phyloP scores from a whole-genome alignment of 2,888 invertebrate species.

The Drosophila nr. fundita region DNA sequence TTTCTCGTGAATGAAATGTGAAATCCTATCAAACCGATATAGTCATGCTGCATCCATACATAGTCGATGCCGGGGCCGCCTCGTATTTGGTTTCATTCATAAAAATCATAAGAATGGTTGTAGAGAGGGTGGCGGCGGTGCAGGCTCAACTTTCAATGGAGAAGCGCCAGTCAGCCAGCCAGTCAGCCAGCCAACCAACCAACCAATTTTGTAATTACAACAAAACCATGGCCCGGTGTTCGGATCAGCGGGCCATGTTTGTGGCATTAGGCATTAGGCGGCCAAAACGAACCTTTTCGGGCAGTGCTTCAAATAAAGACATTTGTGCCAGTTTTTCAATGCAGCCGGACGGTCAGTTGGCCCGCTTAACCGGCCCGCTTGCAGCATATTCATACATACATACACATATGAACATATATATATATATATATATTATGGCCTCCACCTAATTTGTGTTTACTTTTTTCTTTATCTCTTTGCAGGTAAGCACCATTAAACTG shows the following conservation, averaged over 20 bases:
- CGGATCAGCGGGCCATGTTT: conserved; percentile 43
- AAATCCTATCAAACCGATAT: conserved; percentile 60
- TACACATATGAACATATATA: conserved; percentile 5
- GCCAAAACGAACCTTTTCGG: conserved; percentile 51
- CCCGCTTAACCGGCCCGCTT: conserved; percentile 21
- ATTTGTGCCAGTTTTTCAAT: conserved; percentile 72
- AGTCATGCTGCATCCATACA: conserved; percentile 65
- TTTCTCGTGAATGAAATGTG: conserved; percentile 77
- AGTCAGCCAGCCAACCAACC: not conserved
- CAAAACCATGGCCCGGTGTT: conserved; percentile 32
- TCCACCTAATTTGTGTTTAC: conserved; percentile 51
- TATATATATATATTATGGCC: conserved; percentile 28
- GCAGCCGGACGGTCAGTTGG: conserved; percentile 30
- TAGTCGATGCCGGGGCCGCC: conserved; percentile 49
- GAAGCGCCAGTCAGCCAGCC: conserved; percentile 12
- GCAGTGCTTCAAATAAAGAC: conserved; percentile 62
- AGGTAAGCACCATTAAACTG: conserved; percentile 57
- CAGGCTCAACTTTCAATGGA: conserved; percentile 61
- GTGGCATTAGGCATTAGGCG: conserved; percentile 40
- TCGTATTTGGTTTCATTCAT: conserved; percentile 73
- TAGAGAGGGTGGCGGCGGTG: not conserved
- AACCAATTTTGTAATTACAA: conserved; percentile 76
- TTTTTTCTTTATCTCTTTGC: conserved; percentile 62
- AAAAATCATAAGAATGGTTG: conserved; percentile 59
- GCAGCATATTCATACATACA: conserved; percentile 14